phyloP scores from a whole-genome alignment of 2,113 vertebrate genomes.

The Dicrurus megarhynchus region DNA sequence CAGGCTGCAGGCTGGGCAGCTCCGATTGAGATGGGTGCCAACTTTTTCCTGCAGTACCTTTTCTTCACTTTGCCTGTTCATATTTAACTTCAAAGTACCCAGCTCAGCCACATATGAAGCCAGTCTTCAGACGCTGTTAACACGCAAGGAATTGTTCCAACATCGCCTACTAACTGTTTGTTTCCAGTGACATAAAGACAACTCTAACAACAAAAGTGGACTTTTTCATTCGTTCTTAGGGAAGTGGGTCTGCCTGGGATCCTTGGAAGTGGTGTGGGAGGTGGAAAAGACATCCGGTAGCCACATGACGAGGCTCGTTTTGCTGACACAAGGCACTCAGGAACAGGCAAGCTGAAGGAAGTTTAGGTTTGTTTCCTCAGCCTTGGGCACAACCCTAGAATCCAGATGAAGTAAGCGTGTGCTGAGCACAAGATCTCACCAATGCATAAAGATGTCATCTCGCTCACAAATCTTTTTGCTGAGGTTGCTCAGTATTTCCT shows the following conservation, averaged over 20 bases:
- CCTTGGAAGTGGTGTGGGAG: constrained; percentile 2
- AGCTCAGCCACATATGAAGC: not conserved
- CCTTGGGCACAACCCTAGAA: constrained; percentile 40
- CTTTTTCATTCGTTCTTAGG: not conserved
- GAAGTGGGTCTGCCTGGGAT: not conserved
- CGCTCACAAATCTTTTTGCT: constrained; percentile 17
- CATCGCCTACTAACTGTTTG: not conserved
- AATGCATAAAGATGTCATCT: constrained; percentile 12
- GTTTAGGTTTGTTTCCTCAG: constrained; percentile 49
- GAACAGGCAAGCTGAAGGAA: constrained; percentile 38
- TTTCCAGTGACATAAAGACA: not conserved
- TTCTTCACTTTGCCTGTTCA: not conserved
- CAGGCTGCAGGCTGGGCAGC: not conserved
- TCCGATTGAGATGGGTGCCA: not conserved
- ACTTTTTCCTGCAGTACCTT: not conserved
- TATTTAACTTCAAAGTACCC: not conserved
- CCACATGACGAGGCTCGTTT: constrained; percentile 4
- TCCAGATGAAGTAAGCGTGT: constrained; percentile 8
- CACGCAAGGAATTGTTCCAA: not conserved
- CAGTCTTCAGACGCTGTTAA: not conserved
- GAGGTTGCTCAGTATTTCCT: not conserved
- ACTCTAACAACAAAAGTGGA: not conserved
- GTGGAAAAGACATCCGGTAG: not conserved
- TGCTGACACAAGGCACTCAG: constrained; percentile 38
- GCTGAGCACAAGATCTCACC: not conserved